phyloP scores from a whole-genome alignment of 2,113 vertebrate species.

The Elachura formosa region DNA sequence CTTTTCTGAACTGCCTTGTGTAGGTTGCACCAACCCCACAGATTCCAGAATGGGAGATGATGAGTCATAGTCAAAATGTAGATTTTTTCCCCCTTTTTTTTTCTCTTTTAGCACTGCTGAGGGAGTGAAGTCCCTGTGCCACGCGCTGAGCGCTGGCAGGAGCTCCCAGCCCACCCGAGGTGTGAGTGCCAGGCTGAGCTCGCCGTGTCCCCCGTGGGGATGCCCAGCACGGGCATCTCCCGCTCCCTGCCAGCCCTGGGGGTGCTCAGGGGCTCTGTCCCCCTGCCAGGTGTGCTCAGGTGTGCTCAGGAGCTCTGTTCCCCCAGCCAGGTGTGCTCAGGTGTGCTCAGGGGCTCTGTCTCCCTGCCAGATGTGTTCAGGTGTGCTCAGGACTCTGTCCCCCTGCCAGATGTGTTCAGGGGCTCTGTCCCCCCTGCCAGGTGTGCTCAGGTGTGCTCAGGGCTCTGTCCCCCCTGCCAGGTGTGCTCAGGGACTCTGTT shows the following conservation, averaged over 20 bases:
- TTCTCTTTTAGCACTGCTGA: background rate
- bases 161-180: background rate
- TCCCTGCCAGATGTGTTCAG: accelerated
- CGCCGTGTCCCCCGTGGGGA: background rate
- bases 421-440: background rate
- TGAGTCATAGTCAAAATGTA: conserved; percentile 61
- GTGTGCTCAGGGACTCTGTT: background rate
- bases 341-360: no score
- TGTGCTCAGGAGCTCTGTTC: accelerated
- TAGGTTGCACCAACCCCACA: conserved; percentile 68
- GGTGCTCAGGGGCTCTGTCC: accelerated
- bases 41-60: conserved; percentile 63
- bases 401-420: background rate
- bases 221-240: background rate
- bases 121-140: background rate
- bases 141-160: background rate
- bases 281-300: background rate
- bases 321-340: background rate
- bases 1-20: conserved; percentile 60
- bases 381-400: accelerated
- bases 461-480: accelerated
- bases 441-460: accelerated
- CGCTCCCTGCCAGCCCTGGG: background rate
- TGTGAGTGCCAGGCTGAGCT: background rate
- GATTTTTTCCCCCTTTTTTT: background rate